Evolutionary conservation across 2,113 vertebrate genomes (phyloP), one percentile per base, ranked within the genome.

Genomic region (Lynx canadensis): DNA sequence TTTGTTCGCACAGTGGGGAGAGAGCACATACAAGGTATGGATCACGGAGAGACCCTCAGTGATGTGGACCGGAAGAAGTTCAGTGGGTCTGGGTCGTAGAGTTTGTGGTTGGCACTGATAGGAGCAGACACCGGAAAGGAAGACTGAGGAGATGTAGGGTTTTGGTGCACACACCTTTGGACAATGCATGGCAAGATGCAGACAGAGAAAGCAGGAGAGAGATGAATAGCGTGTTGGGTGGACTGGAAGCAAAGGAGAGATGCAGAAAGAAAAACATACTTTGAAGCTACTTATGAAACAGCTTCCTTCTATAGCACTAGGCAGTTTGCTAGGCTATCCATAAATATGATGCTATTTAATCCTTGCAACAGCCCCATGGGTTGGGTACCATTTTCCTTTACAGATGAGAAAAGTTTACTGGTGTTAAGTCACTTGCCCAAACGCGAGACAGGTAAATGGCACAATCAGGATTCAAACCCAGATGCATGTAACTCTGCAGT

Each of bases 21-120:
- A n/a, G 18, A 60, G 15, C 41, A 1, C 0, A 1, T 5, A 7
- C 0, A 69, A 89, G 38, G 3, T 0, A 0, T 21, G 74, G 63
- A 36, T 27, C 80, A 25, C 27, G 12, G 7, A 16, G 23, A 95
- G 66, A 45, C 23, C n/a, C 45, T 82, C 11, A 4, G 2, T 0
- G 10, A 6, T 16, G 13, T 38, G 11, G 10, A 15, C 0, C 19
- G 31, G 55, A 31, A 66, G 63, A 15, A 50, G 11, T 15, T 86
- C 27, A 52, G 55, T 31, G 45, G 31, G 8, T 52, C 45, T 83
- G 33, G 21, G 5, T 23, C 23, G 9, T 10, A 31, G 38, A 29
- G 14, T 13, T 15, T 0, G 3, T 31, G 21, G 36, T 25, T 41
- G 36, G 14, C 21, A 15, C 2, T 19, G 55, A 8, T 0, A 4